Evolutionary conservation across 2,888 invertebrate genomes (phyloP).

Genomic region (Scelioninae gen. 2): DNA sequence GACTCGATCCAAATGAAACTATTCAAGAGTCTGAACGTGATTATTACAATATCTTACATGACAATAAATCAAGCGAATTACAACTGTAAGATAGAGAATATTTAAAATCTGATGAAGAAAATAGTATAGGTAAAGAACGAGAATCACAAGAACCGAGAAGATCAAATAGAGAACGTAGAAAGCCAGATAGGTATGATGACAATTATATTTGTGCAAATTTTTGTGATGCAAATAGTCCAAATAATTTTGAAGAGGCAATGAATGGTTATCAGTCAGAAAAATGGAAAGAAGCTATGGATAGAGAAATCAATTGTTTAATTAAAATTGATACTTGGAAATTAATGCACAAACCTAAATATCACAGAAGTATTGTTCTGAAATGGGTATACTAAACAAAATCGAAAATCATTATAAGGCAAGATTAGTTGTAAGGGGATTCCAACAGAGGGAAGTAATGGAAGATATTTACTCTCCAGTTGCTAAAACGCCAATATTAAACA

Average conservation of each 20-base stretch:
- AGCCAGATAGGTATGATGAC: not conserved
- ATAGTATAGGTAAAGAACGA: not conserved
- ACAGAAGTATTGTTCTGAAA: not conserved
- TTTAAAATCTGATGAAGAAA: no score
- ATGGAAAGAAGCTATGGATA: conserved; percentile 35
- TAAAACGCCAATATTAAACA: conserved; percentile 1
- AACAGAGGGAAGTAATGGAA: not conserved
- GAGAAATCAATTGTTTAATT: conserved; percentile 32
- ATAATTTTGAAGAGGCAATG: conserved; percentile 34
- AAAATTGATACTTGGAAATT: conserved; percentile 38
- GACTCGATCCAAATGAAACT: no score
- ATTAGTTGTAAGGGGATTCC: conserved; percentile 1
- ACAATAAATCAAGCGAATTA: no score
- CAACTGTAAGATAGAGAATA: no score
- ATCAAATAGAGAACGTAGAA: not conserved
- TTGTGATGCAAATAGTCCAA: conserved; percentile 12
- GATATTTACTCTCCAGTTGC: conserved; percentile 7
- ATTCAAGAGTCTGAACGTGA: no score
- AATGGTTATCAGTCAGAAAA: conserved; percentile 9
- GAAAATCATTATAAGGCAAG: conserved; percentile 2
- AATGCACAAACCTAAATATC: conserved; percentile 14
- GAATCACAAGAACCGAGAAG: not conserved
- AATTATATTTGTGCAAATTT: conserved; percentile 31
- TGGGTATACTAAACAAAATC: conserved; percentile 1
- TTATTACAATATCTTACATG: no score